Evolutionary conservation across 1,140 invertebrate genomes (phyloP).

Genomic region (Hyles vespertilio): DNA sequence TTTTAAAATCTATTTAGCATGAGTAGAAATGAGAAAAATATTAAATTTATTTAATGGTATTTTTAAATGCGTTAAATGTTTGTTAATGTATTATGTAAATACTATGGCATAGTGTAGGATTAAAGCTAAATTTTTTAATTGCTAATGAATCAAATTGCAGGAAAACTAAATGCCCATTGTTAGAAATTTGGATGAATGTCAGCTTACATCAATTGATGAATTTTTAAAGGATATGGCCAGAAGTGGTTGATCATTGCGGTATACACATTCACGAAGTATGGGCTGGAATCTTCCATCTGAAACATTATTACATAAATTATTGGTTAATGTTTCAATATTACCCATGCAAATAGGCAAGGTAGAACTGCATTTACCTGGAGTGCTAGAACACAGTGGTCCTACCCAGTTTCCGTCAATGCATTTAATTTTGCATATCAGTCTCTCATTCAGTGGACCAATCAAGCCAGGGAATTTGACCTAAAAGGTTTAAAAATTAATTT

Average conservation of each 20-base stretch:
- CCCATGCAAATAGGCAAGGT: not conserved
- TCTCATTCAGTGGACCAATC: slow-evolving; percentile 80
- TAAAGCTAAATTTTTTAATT: no score
- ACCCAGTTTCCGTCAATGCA: slow-evolving; percentile 88
- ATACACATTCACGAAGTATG: slow-evolving; percentile 62
- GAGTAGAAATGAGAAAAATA: no score
- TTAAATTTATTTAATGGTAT: no score
- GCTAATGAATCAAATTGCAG: no score
- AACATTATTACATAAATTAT: slow-evolving; percentile 17
- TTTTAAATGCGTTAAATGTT: no score
- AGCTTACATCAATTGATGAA: slow-evolving; percentile 56
- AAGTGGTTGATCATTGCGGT: slow-evolving; percentile 53
- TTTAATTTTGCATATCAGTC: slow-evolving; percentile 86
- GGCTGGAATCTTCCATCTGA: slow-evolving; percentile 66
- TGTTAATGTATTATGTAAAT: no score
- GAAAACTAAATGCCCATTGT: no score
- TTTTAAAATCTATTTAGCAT: no score
- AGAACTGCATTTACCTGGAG: slow-evolving; percentile 44
- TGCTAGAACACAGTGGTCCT: slow-evolving; percentile 77
- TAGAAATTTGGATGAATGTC: no score
- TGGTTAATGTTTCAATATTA: no score
- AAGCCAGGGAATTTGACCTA: slow-evolving; percentile 81
- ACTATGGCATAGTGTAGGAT: no score
- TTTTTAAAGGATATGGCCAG: slow-evolving; percentile 65
- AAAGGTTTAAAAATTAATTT: slow-evolving; percentile 6